These are phyloP conservation scores for Pogonognathellus flavescens DNA, from an alignment of 1,140 invertebrate genomes.

Conservation along the genomic window DNA sequence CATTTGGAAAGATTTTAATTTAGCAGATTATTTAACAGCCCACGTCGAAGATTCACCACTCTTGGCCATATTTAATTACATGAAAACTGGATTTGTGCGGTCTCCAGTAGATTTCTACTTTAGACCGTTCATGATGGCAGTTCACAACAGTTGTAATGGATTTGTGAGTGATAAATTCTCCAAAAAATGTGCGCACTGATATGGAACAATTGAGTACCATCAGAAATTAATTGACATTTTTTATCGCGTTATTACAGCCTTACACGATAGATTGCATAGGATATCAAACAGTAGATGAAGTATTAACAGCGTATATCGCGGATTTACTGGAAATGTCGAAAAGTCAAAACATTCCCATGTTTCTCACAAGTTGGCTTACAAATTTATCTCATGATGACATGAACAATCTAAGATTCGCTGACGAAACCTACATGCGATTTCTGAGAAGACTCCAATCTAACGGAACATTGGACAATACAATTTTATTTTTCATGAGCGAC, in stretches of 20 bases:
- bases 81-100: conserved; percentile 69
- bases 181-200: too few relatives aligned
- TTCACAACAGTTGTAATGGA: not conserved
- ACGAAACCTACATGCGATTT: conserved; percentile 40
- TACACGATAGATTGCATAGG: conserved; percentile 61
- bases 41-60: conserved; percentile 64
- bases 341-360: conserved; percentile 51
- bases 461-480: conserved; percentile 56
- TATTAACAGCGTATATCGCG: conserved; percentile 51
- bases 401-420: conserved; percentile 24
- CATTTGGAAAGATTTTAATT: conserved; percentile 60
- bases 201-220: too few relatives aligned
- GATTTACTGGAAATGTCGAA: conserved; percentile 25
- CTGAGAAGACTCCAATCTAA: conserved; percentile 3
- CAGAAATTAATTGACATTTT: not conserved
- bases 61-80: conserved; percentile 70
- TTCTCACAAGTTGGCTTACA: conserved; percentile 58
- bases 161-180: not conserved
- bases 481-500: conserved; percentile 65
- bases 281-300: conserved; percentile 58
- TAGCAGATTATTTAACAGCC: conserved; percentile 61
- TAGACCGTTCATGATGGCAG: conserved; percentile 68
- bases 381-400: conserved; percentile 58
- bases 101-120: conserved; percentile 70
- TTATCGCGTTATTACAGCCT: too few relatives aligned